Evolutionary conservation across 30 jellyfish, hydroid and myxozoan species (phyloP), one percentile per base, ranked within the genome.

Genomic region (Pseudorhiza aurosa): DNA sequence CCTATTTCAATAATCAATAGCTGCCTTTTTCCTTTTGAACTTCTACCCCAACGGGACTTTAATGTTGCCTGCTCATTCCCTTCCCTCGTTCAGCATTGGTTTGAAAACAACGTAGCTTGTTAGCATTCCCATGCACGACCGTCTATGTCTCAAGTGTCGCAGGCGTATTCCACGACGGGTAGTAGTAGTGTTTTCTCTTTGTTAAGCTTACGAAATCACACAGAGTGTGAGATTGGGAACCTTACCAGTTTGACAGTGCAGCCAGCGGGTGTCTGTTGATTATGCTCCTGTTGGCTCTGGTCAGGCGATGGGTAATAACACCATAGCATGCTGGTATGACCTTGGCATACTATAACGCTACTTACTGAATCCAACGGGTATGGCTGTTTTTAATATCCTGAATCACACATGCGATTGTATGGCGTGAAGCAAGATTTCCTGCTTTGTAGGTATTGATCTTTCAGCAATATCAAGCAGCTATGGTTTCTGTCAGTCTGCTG

Each of bases 321-420:
- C 75, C 86, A 72, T 36, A 28, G 68, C 86, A 51, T 53, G 86
- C 86, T 72, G 86, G 62, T 57, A 22, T 72, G 86, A 72, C 86
- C 86, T 49, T 46, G 86, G 86, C 43, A 72, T 72, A 30, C 86
- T 50, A 17, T 17, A 51, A 30, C 6, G 8, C 86, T 49, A 45
- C 86, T 35, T 18, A 33, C 60, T 11, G 15, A 49, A 57, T 35
- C 86, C 15, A 74, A 50, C 24, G 86, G 86, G 65, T 22, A 36
- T 51, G 75, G 75, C 86, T 43, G 86, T 72, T 51, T 36, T 50
- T 33, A 72, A 72, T 72, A 72, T 72, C 86, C 86, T 51, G 75
- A 72, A 33, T 55, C 63, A 14, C 75, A 14, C 58, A 36, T 31
- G 28, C 57, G 25, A 30, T 72, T 18, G 33, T 37, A 9, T 26